Percentiles rank a stretch among this genome's conserved stretches.
These are phyloP conservation scores for Rambutsinella grinnellia DNA, from an alignment of 2,888 invertebrate genomes.

Conservation along the genomic window DNA sequence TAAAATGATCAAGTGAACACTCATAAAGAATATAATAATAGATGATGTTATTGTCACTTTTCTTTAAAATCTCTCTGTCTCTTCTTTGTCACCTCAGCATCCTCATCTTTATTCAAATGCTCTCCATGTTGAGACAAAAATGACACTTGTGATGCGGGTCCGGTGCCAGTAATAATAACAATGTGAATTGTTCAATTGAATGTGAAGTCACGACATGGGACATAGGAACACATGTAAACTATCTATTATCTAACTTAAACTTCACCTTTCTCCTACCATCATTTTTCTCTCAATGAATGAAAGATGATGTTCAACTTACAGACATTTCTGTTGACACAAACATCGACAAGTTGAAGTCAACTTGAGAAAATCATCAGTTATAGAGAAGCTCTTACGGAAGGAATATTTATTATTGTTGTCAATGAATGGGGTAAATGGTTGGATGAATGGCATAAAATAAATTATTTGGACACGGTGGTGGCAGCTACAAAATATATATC, in stretches of 20 bases:
- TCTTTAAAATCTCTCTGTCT: background rate
- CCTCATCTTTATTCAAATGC: background rate
- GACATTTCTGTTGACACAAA: slow-evolving; percentile 13
- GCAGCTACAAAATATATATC: no score
- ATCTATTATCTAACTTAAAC: background rate
- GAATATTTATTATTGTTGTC: slow-evolving; percentile 13
- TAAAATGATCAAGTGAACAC: no score
- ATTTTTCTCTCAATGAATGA: background rate
- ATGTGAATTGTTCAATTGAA: slow-evolving; percentile 22
- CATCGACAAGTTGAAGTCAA: slow-evolving; percentile 2
- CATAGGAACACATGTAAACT: background rate
- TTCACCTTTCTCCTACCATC: background rate
- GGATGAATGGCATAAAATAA: slow-evolving; percentile 38
- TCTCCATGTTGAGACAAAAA: slow-evolving; percentile 11
- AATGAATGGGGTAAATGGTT: slow-evolving; percentile 10
- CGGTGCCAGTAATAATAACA: slow-evolving; percentile 16
- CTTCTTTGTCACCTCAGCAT: background rate
- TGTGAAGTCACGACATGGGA: slow-evolving; percentile 17
- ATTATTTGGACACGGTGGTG: slow-evolving; percentile 56
- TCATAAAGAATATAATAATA: slow-evolving; percentile 31
- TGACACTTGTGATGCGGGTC: slow-evolving; percentile 11
- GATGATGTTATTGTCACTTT: slow-evolving; percentile 37
- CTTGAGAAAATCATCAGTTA: no score
- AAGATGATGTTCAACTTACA: background rate
- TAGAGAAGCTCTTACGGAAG: no score